Percentiles rank a stretch among this genome's conserved stretches.
These are phyloP conservation scores for Pteropus alecto DNA, from an alignment of 2,113 vertebrate genomes.

Conservation along the genomic window DNA sequence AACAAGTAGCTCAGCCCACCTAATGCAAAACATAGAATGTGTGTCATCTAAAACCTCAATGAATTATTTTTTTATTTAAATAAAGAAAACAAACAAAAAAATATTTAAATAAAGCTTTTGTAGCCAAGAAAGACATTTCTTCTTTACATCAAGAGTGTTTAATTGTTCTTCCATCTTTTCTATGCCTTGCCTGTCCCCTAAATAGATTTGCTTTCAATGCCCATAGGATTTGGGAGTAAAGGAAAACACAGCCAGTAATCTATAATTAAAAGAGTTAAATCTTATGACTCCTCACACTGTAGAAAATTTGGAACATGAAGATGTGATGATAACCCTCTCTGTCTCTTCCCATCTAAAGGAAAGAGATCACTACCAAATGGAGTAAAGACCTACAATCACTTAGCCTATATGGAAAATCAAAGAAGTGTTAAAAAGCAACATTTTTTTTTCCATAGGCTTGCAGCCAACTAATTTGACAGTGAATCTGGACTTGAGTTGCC, in stretches of 20 bases:
- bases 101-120: neutral
- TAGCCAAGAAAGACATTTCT: neutral
- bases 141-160: neutral
- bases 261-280: neutral
- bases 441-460: neutral
- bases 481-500: neutral
- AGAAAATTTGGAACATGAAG: neutral
- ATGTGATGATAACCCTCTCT: neutral
- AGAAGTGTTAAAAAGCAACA: neutral
- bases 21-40: neutral
- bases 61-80: neutral
- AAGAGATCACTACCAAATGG: neutral
- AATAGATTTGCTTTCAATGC: neutral
- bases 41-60: neutral
- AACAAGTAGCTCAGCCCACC: neutral
- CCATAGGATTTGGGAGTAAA: neutral
- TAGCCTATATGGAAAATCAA: neutral
- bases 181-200: neutral
- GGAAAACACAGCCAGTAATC: neutral
- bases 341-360: neutral
- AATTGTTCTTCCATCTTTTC: constrained; percentile 12
- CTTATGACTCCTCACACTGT: neutral
- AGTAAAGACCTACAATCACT: neutral
- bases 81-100: neutral
- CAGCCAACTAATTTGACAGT: neutral